These are phyloP conservation scores for Corapipo altera DNA, from an alignment of 2,113 vertebrate species.

Conservation along the genomic window DNA sequence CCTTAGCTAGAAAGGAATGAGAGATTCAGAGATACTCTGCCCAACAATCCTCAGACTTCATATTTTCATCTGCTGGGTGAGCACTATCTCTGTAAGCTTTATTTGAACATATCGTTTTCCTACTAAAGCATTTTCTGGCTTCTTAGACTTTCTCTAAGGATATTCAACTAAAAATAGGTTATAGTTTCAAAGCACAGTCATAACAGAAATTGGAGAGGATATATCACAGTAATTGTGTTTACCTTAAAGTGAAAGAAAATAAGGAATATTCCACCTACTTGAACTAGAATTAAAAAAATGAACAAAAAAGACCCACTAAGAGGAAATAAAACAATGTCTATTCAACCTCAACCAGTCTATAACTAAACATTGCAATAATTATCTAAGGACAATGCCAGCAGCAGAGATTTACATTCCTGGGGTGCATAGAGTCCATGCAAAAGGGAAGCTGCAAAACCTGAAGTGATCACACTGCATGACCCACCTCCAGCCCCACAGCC, in stretches of 20 bases:
- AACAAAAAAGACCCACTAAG: neutral
- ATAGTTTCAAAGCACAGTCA: neutral
- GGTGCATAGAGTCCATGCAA: too few species aligned
- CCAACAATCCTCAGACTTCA: constrained; percentile 46
- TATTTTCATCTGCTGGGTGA: constrained; percentile 43
- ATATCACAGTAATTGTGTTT: neutral
- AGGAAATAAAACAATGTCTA: neutral
- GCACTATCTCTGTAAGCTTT: constrained; percentile 35
- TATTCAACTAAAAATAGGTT: constrained; percentile 36
- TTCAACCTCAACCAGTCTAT: neutral
- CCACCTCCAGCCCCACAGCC: neutral
- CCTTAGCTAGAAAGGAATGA: constrained; percentile 20
- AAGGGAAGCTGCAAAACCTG: neutral
- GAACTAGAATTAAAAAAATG: neutral
- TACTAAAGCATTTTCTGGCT: constrained; percentile 22
- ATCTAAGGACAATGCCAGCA: neutral
- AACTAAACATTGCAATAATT: neutral
- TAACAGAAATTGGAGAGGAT: constrained; percentile 38
- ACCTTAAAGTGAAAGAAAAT: constrained; percentile 16
- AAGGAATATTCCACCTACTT: neutral
- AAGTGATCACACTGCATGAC: neutral
- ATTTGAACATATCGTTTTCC: constrained; percentile 34
- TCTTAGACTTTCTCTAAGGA: constrained; percentile 19
- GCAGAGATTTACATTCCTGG: neutral
- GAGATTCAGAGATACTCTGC: constrained; percentile 21